phyloP scores from a whole-genome alignment of 2,888 invertebrate genomes.

The Platycheirus albimanus region DNA sequence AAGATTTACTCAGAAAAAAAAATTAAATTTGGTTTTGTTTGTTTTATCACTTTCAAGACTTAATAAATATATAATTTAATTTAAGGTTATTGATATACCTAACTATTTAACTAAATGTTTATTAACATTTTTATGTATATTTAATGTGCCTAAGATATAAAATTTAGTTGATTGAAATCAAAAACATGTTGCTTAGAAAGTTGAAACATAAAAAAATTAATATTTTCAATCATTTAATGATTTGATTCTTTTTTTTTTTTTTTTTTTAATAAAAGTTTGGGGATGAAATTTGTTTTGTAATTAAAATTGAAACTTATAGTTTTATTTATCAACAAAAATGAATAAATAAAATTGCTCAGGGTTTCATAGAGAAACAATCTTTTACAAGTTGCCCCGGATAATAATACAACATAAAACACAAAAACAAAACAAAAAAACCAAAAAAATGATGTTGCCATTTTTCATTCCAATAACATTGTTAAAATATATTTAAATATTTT shows the following conservation, averaged over 20 bases:
- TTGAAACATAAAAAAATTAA: too few relatives aligned
- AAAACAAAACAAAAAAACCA: slow-evolving; percentile 6
- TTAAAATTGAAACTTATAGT: slow-evolving; percentile 9
- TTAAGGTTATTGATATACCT: slow-evolving; percentile 23
- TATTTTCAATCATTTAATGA: slow-evolving; percentile 56
- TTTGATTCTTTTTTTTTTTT: slow-evolving; percentile 40
- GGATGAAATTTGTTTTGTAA: slow-evolving; percentile 54
- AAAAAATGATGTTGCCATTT: slow-evolving; percentile 49
- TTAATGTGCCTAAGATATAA: slow-evolving; percentile 80
- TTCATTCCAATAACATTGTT: slow-evolving; percentile 22
- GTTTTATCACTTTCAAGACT: not conserved
- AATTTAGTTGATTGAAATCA: slow-evolving; percentile 70
- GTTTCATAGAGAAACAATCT: slow-evolving; percentile 73
- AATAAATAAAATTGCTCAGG: slow-evolving; percentile 73
- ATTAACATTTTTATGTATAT: slow-evolving; percentile 77
- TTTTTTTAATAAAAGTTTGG: slow-evolving; percentile 65
- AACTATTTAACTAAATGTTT: slow-evolving; percentile 60
- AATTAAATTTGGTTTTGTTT: too few relatives aligned
- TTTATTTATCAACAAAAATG: slow-evolving; percentile 47
- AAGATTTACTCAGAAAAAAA: too few relatives aligned
- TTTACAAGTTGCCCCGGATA: slow-evolving; percentile 61
- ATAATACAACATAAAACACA: too few relatives aligned
- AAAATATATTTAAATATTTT: too few relatives aligned
- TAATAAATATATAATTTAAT: slow-evolving; percentile 25
- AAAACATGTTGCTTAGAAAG: slow-evolving; percentile 71